Conservation (phyloP, 2,888 invertebrate genomes). For the Synergus gifuensis region DNA sequence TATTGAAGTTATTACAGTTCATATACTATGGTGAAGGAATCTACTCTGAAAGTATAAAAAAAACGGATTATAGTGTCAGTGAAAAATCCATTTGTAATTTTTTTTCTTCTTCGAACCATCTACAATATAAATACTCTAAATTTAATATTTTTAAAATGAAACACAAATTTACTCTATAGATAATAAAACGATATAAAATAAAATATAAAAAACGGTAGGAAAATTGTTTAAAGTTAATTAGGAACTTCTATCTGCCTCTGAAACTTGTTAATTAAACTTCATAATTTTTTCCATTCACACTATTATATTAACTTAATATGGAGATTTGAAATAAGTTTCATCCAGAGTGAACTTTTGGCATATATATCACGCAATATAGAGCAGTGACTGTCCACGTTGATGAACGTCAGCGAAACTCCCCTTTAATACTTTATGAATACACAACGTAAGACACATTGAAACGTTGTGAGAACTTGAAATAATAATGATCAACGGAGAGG, state of each 20-base stretch:
- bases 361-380: conserved; percentile 11
- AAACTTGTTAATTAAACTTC: background rate
- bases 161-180: background rate
- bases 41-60: too few relatives aligned
- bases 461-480: background rate
- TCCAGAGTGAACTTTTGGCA: conserved; percentile 1
- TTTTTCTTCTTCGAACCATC: too few relatives aligned
- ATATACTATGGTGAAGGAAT: background rate
- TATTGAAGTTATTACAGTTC: background rate
- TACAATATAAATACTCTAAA: too few relatives aligned
- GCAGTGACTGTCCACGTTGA: background rate
- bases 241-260: background rate
- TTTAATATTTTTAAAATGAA: too few relatives aligned
- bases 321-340: background rate
- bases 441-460: background rate
- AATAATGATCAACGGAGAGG: background rate
- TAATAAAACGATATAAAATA: background rate
- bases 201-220: too few relatives aligned
- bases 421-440: background rate
- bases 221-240: background rate
- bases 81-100: too few relatives aligned
- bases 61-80: too few relatives aligned
- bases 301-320: background rate
- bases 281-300: background rate
- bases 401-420: background rate